These are phyloP conservation scores for Colius striatus DNA, from an alignment of 2,113 vertebrate genomes.

Conservation along the genomic window DNA sequence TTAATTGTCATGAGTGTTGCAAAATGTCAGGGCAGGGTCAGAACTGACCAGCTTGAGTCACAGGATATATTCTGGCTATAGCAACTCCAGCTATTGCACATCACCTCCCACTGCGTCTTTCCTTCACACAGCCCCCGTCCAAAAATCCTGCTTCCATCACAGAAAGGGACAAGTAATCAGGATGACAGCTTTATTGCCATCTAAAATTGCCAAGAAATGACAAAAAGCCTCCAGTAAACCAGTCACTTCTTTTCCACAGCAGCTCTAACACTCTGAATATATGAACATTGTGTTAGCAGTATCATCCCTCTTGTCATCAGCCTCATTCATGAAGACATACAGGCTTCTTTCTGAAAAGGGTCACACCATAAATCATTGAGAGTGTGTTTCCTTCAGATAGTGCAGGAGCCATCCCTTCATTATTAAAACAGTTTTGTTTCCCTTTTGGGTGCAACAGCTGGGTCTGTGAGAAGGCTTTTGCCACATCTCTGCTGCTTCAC, in stretches of 20 bases:
- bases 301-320: neutral
- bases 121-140: neutral
- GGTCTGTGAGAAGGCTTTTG: neutral
- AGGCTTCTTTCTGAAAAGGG: neutral
- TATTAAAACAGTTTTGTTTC: neutral
- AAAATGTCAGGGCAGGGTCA: neutral
- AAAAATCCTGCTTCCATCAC: neutral
- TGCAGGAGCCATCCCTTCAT: neutral
- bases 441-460: neutral
- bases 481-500: neutral
- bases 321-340: neutral
- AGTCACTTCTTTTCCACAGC: neutral
- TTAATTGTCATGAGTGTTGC: neutral
- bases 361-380: neutral
- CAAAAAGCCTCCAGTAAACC: neutral
- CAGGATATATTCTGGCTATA: neutral
- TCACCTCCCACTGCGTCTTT: neutral
- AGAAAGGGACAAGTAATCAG: neutral
- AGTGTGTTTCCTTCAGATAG: neutral
- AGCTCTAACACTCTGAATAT: neutral
- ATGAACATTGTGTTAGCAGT: neutral
- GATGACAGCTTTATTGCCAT: neutral
- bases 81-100: neutral
- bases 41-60: neutral
- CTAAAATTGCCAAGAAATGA: constrained; percentile 2